Percentiles rank a stretch among this genome's conserved stretches.
These are phyloP conservation scores for Eupsilia transversa DNA, from an alignment of 2,888 invertebrate genomes.

Conservation along the genomic window DNA sequence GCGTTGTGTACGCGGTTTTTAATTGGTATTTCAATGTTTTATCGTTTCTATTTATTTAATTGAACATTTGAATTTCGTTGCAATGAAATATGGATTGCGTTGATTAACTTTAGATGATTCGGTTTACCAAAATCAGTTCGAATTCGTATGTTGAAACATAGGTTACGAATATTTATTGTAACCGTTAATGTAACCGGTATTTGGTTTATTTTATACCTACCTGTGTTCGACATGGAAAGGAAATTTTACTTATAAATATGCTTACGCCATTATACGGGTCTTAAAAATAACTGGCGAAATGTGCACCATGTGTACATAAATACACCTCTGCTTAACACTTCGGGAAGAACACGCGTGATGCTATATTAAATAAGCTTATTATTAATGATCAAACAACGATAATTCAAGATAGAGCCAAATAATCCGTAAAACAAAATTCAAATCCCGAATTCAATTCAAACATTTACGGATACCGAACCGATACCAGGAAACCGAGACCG, in stretches of 20 bases:
- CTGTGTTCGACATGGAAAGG: background rate
- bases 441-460: conserved; percentile 15
- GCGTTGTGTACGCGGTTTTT: conserved; percentile 15
- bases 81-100: conserved; percentile 23
- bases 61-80: conserved; percentile 28
- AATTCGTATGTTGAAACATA: conserved; percentile 2
- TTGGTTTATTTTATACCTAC: background rate
- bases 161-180: background rate
- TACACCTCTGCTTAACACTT: background rate
- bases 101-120: conserved; percentile 14
- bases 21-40: conserved; percentile 35
- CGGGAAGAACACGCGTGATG: background rate
- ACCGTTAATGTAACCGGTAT: background rate
- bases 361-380: background rate
- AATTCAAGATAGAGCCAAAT: background rate
- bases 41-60: conserved; percentile 44
- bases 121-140: conserved; percentile 7
- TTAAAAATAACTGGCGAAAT: background rate
- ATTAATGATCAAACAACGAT: background rate
- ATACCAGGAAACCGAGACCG: conserved; percentile 46
- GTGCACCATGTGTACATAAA: background rate
- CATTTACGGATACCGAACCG: conserved; percentile 10
- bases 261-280: background rate
- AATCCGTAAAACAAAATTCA: conserved; percentile 7
- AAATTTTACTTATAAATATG: background rate